These are phyloP conservation scores for Polyergus mexicanus DNA, from an alignment of 1,140 invertebrate species.

Conservation along the genomic window DNA sequence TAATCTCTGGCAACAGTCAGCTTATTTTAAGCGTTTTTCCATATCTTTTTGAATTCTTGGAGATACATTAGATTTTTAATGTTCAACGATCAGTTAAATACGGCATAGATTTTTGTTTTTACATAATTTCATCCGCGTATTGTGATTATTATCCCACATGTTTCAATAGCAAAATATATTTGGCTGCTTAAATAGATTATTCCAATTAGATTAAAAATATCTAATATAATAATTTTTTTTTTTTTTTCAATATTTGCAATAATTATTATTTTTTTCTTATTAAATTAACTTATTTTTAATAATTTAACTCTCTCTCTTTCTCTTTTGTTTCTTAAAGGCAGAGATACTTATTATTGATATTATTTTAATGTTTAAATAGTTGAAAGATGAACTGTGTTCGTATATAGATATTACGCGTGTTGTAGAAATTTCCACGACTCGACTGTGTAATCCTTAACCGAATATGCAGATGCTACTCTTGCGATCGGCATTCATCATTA, in stretches of 20 bases:
- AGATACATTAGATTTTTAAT: constrained; percentile 1
- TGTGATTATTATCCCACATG: background rate
- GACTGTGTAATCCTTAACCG: background rate
- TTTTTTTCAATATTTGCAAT: constrained; percentile 7
- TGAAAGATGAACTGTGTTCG: background rate
- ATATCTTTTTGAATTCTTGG: constrained; percentile 35
- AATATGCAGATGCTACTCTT: constrained; percentile 20
- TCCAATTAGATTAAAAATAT: too few species aligned
- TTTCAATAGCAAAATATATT: background rate
- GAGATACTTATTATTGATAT: background rate
- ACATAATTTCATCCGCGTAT: background rate
- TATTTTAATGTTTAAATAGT: background rate
- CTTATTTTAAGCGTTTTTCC: constrained; percentile 49
- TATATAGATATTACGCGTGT: background rate
- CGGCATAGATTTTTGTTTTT: background rate
- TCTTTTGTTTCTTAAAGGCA: background rate
- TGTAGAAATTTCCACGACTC: background rate
- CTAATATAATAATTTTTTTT: background rate
- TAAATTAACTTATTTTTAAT: background rate
- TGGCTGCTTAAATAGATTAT: background rate
- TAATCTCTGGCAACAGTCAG: constrained; percentile 58
- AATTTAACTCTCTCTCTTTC: too few species aligned
- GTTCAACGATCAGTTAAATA: background rate
- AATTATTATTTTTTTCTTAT: background rate
- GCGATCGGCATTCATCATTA: constrained; percentile 68